Base-by-base conservation (phyloP, 2,888 invertebrate species). In the Palloptera scutellata region DNA sequence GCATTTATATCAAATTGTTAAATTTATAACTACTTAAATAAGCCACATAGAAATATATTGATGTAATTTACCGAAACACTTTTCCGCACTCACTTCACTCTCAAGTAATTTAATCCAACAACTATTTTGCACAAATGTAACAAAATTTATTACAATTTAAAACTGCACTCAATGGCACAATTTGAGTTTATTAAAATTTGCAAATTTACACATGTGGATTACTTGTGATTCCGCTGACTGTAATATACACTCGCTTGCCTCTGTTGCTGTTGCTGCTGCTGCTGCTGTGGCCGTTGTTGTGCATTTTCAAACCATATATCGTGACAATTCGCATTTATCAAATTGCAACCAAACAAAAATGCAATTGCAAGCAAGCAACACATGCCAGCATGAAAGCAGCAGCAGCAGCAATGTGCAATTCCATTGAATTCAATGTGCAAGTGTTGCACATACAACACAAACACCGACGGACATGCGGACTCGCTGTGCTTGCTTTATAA, bases 131-230 rank as follows among this genome's bases (percentile, higher is more conserved):
- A 48, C 13, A 60, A 63, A 67, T 65, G 67, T 73, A 70, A 67
- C 67, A 71, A 74, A 76, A 77, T 78, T 77, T 78, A 77, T 77
- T 76, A 77, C 77, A 78, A 76, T 77, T 78, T 77, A 78, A 77
- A 78, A 77, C 77, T 51, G 73, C 73, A 72, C 72, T 77, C 77
- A 77, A 78, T 78, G 60, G 72, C 74, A 78, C 77, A 77, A 77
- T 77, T 78, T 77, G 76, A 64, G 72, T 73, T 76, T 78, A 53
- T 53, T 53, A 11, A n/a, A 17, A 53, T 53, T 11, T 48, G 48
- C 48, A 48, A n/a, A 48, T 15, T 48, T 48, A 15, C 48, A 48
- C 48, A 48, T 48, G 15, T 48, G 30, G 30, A 30, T 30, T 30
- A 30, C 30, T 30, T 30, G 30, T 30, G 30, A 30, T 30, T 30